A percentile compares a stretch with the other conserved stretches of the same genome.
These are phyloP conservation scores for Standfussiana lucernea DNA, from an alignment of 2,888 invertebrate species.

Conservation along the genomic window DNA sequence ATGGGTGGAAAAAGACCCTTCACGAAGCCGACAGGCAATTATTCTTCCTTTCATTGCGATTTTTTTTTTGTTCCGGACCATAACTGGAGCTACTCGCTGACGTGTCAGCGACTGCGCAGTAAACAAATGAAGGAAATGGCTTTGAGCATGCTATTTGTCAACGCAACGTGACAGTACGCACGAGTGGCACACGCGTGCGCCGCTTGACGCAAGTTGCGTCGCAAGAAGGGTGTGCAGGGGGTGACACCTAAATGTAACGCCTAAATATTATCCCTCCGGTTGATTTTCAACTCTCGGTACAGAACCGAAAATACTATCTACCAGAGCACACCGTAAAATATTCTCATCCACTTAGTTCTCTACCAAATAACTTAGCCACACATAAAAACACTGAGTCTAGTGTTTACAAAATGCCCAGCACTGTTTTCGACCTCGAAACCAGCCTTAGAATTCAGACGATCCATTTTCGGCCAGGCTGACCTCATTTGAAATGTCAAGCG, in stretches of 20 bases:
- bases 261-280: neutral
- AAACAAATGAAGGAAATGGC: neutral
- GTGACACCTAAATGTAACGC: neutral
- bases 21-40: neutral
- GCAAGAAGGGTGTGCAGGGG: too few relatives aligned
- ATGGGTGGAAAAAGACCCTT: neutral
- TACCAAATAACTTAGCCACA: constrained; percentile 17
- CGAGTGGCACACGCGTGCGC: neutral
- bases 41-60: neutral
- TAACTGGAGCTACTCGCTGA: neutral
- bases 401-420: constrained; percentile 31
- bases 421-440: constrained; percentile 36
- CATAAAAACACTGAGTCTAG: constrained; percentile 20
- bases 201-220: neutral
- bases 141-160: neutral
- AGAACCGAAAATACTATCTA: constrained; percentile 21
- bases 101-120: neutral
- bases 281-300: neutral
- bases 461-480: constrained; percentile 42
- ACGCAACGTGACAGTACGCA: neutral
- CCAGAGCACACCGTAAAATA: constrained; percentile 1
- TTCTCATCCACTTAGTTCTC: constrained; percentile 23
- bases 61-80: neutral
- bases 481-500: constrained; percentile 59
- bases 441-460: constrained; percentile 32